Evolutionary conservation across 2,888 invertebrate species (phyloP), one percentile per base, ranked within the genome.

Genomic region (Ormyrus nitidulus): DNA sequence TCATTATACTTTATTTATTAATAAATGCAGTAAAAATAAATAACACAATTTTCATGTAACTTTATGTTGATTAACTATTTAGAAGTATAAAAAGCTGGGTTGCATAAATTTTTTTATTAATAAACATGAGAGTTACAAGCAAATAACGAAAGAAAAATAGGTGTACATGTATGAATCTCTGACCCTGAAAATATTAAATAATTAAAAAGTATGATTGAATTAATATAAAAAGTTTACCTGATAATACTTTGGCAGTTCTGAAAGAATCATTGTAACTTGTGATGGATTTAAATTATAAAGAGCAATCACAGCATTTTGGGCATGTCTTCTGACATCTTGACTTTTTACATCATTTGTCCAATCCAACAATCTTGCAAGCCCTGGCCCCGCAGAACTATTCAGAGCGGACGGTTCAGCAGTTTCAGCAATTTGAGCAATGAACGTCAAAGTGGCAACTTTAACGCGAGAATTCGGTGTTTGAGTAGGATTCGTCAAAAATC

Each of bases 201-300:
- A 10, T 46, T 34, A 19, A 58, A 54, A 54, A 66, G 19, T 51
- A 51, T 66, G 2, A 34, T 7, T 44, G 44, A 19, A 19, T 51
- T 10, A 3, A 51, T 54, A 54, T 11, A 53, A 54, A 59, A 66
- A 82, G 13, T 81, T 74, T 83, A 91, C 91, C 87, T 92, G 92
- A 85, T 94, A 94, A 66, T 94, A 94, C 82, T 94, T 93, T 7
- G 96, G 94, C 83, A 96, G 91, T 84, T 94, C 94, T 51, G 94
- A 92, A 88, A 96, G 92, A 83, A 98, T 92, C 89, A 95, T 93
- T 58, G 97, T 97, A 91, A 98, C 96, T 92, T 97, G 95, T 53
- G 96, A 95, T 0, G 98, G 95, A 91, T 97, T 98, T 84, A 97
- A 94, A 92, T 97, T 97, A 92, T 98, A 99, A 75, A 99, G 92